Evolutionary conservation across 2,113 vertebrate genomes (phyloP).

Genomic region (Tauraco erythrolophus): DNA sequence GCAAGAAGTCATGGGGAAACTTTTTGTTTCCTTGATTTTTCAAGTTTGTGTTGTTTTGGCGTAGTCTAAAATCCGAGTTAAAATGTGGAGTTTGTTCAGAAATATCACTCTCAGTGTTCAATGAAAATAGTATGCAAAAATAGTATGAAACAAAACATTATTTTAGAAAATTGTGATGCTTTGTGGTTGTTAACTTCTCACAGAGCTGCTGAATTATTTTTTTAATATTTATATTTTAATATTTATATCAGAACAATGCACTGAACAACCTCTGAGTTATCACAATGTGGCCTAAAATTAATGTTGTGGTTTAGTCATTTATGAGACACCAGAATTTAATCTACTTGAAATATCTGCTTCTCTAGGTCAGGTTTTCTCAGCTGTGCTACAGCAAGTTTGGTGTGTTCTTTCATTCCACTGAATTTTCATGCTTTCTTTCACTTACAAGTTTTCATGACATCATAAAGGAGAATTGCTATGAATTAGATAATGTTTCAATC

Average conservation of each 20-base stretch:
- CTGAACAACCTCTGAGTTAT: neutral
- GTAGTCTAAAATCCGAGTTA: neutral
- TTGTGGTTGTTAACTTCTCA: neutral
- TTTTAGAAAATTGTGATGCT: fast-evolving
- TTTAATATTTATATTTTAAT: no score
- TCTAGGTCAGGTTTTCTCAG: neutral
- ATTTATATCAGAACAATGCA: neutral
- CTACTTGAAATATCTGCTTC: neutral
- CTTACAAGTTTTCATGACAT: neutral
- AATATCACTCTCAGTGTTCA: neutral
- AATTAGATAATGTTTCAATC: neutral
- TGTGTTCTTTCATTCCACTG: neutral
- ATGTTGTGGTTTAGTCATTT: neutral
- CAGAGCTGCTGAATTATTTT: neutral
- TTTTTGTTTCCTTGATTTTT: neutral
- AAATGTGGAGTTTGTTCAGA: neutral
- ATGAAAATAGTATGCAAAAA: neutral
- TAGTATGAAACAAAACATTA: neutral
- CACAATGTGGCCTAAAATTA: neutral
- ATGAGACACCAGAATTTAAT: neutral
- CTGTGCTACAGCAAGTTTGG: neutral
- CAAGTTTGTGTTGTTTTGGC: neutral
- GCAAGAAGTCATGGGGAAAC: fast-evolving
- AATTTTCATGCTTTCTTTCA: neutral
- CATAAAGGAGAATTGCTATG: neutral